Evolutionary conservation across 1,140 invertebrate species (phyloP).

Genomic region (Holotrichia oblita): DNA sequence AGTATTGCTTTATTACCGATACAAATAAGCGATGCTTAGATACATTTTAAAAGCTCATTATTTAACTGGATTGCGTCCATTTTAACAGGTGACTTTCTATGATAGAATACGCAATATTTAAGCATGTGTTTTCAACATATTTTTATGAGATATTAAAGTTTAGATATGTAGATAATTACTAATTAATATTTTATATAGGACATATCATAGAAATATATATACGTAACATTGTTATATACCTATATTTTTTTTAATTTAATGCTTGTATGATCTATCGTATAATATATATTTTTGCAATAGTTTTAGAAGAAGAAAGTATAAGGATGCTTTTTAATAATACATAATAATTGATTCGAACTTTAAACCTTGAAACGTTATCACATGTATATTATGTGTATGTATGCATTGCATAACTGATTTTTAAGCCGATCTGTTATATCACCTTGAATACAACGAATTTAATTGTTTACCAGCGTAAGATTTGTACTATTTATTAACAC

Average conservation of each 20-base stretch:
- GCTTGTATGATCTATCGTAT: no score
- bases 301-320: no score
- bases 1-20: no score
- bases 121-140: slow-evolving; percentile 4
- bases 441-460: slow-evolving; percentile 18
- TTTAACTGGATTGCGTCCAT: background rate
- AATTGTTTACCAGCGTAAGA: slow-evolving; percentile 16
- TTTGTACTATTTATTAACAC: slow-evolving; percentile 33
- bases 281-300: no score
- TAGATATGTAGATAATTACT: background rate
- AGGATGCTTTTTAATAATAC: no score
- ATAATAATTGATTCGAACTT: no score
- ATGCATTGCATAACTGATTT: background rate
- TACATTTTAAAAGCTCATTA: no score
- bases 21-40: no score
- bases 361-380: no score
- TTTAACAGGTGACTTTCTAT: background rate
- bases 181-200: background rate
- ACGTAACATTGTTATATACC: no score
- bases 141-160: background rate
- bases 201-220: background rate
- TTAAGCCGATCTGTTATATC: background rate
- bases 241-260: no score
- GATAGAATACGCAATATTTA: background rate
- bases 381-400: no score